Evolutionary conservation across 2,113 vertebrate species (phyloP).

Genomic region (Vidua macroura): DNA sequence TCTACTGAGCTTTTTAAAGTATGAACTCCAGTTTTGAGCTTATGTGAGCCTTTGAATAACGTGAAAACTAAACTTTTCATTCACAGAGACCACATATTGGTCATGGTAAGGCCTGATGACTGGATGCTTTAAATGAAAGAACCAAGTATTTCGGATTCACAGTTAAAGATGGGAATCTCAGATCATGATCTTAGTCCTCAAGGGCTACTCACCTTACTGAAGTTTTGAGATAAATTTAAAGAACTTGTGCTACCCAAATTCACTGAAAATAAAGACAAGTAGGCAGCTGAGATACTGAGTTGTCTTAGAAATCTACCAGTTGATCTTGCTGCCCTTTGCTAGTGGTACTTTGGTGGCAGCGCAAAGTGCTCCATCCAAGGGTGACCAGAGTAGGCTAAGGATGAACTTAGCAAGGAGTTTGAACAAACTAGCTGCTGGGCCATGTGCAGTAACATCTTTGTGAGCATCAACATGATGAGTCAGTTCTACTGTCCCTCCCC

Average conservation of each 20-base stretch:
- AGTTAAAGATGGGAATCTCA: neutral
- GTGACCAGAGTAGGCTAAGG: neutral
- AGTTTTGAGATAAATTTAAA: neutral
- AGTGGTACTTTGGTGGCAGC: neutral
- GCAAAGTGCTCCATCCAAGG: neutral
- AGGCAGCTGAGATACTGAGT: neutral
- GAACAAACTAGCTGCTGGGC: neutral
- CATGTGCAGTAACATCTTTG: neutral
- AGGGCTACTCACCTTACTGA: neutral
- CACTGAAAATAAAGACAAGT: neutral
- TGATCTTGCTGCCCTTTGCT: neutral
- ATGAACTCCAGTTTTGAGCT: neutral
- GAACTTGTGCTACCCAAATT: neutral
- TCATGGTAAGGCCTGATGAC: neutral
- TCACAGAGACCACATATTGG: neutral
- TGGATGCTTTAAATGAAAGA: neutral
- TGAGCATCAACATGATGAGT: neutral
- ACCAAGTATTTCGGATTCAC: neutral
- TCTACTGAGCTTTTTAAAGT: neutral
- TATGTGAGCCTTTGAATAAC: neutral
- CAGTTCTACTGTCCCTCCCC: neutral
- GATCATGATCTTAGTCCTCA: neutral
- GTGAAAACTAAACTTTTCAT: neutral
- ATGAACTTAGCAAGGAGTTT: neutral
- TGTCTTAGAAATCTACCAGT: neutral